Conservation (phyloP, 2,113 vertebrate genomes). For the Polyodon spathula region DNA sequence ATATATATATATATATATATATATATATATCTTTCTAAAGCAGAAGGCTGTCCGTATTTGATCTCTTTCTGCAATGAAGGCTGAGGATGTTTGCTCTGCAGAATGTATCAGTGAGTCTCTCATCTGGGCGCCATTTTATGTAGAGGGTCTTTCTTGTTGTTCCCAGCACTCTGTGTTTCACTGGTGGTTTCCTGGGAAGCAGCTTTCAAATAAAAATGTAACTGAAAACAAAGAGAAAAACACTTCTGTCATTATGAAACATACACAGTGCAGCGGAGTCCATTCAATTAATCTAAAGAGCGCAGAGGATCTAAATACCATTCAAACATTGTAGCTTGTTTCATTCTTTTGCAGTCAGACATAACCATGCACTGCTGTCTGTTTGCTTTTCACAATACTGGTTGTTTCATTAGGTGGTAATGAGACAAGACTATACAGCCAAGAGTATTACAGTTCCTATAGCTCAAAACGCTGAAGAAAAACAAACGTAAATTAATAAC, state of each 20-base stretch:
- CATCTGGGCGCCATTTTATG: conserved; percentile 57
- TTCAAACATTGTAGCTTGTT: too few species aligned
- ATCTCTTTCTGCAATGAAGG: conserved; percentile 7
- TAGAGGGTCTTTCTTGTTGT: conserved; percentile 41
- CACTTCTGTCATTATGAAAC: not conserved
- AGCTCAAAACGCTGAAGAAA: too few species aligned
- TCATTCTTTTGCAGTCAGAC: not conserved
- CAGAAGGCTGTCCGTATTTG: conserved; percentile 5
- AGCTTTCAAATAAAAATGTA: conserved; percentile 59
- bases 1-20: conserved; percentile 25
- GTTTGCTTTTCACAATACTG: too few species aligned
- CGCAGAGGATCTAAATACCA: too few species aligned
- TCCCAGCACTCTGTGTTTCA: conserved; percentile 40
- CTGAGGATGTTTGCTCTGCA: conserved; percentile 4
- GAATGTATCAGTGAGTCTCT: conserved; percentile 26
- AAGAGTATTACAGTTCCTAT: too few species aligned
- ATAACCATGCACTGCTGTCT: too few species aligned
- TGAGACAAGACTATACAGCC: too few species aligned
- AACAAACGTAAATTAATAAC: too few species aligned
- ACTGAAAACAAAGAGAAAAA: conserved; percentile 30
- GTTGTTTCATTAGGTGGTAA: too few species aligned
- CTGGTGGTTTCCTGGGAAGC: conserved; percentile 40
- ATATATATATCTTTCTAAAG: conserved; percentile 26
- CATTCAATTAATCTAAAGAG: not conserved
- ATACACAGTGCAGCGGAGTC: not conserved